phyloP scores from a whole-genome alignment of 2,888 invertebrate genomes.

The Himalopsyche kuldschensis region DNA sequence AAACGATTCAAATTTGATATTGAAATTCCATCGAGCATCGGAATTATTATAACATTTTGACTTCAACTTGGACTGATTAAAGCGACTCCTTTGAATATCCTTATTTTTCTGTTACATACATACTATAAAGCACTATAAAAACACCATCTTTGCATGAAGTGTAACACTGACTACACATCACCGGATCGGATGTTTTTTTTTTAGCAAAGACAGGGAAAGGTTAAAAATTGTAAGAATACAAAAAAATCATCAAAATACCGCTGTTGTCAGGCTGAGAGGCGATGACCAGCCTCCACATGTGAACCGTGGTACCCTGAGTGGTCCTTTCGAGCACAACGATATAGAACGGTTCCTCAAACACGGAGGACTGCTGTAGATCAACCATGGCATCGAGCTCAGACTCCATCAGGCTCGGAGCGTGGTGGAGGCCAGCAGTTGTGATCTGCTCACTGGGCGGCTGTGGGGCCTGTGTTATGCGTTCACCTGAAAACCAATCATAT shows the following conservation, averaged over 20 bases:
- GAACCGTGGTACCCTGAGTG: slow-evolving; percentile 79
- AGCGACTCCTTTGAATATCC: too few relatives aligned
- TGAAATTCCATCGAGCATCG: too few relatives aligned
- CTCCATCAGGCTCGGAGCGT: slow-evolving; percentile 59
- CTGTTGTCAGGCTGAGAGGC: slow-evolving; percentile 71
- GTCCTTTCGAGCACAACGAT: slow-evolving; percentile 91
- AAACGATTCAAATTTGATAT: too few relatives aligned
- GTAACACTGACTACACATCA: too few relatives aligned
- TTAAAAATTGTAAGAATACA: too few relatives aligned
- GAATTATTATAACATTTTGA: too few relatives aligned
- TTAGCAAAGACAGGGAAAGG: too few relatives aligned
- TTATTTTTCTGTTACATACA: too few relatives aligned
- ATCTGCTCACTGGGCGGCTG: background rate
- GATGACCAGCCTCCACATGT: slow-evolving; percentile 95
- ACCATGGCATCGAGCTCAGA: slow-evolving; percentile 83
- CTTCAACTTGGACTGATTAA: too few relatives aligned
- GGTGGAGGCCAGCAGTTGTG: slow-evolving; percentile 35
- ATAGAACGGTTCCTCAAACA: slow-evolving; percentile 94
- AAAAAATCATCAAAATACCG: slow-evolving; percentile 42
- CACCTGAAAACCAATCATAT: slow-evolving; percentile 18
- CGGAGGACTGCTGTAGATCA: slow-evolving; percentile 80
- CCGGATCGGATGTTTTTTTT: too few relatives aligned
- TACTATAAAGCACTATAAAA: too few relatives aligned
- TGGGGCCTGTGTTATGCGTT: slow-evolving; percentile 9
- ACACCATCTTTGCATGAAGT: too few relatives aligned